Evolutionary conservation across 2,113 vertebrate species (phyloP).

Genomic region (Neofelis nebulosa): DNA sequence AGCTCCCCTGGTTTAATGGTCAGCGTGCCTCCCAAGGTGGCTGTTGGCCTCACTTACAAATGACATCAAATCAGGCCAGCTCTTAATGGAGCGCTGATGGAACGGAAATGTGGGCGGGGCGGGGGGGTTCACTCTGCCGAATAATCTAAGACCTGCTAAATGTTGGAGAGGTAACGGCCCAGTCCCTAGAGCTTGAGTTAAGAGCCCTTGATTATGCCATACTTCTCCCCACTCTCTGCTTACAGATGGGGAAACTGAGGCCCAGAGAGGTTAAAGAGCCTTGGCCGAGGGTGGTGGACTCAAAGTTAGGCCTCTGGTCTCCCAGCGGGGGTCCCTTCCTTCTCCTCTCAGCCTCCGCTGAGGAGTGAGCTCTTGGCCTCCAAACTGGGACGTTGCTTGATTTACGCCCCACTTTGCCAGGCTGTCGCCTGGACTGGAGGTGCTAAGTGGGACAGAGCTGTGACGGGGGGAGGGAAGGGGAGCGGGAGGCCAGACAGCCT

Average conservation of each 20-base stretch:
- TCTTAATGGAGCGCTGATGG: background rate
- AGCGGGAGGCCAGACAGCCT: background rate
- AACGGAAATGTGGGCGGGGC: background rate
- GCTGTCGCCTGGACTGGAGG: slow-evolving; percentile 37
- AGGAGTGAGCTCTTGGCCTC: background rate
- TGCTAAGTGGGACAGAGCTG: slow-evolving; percentile 49
- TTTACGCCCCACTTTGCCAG: background rate
- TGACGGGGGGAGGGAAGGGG: background rate
- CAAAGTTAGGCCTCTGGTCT: background rate
- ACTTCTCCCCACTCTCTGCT: background rate
- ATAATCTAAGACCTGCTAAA: background rate
- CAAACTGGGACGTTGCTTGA: background rate
- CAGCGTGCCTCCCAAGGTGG: background rate
- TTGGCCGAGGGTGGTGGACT: background rate
- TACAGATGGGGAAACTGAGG: background rate
- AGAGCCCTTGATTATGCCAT: no score
- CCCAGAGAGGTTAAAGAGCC: background rate
- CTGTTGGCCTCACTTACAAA: background rate
- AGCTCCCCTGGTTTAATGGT: background rate
- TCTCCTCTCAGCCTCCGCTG: accelerated
- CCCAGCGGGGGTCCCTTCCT: background rate
- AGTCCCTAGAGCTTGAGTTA: background rate
- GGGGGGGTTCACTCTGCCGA: background rate
- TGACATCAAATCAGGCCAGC: background rate
- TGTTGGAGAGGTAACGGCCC: accelerated